Evolutionary conservation across 2,888 invertebrate genomes (phyloP).

Genomic region (Cephus nigrinus): DNA sequence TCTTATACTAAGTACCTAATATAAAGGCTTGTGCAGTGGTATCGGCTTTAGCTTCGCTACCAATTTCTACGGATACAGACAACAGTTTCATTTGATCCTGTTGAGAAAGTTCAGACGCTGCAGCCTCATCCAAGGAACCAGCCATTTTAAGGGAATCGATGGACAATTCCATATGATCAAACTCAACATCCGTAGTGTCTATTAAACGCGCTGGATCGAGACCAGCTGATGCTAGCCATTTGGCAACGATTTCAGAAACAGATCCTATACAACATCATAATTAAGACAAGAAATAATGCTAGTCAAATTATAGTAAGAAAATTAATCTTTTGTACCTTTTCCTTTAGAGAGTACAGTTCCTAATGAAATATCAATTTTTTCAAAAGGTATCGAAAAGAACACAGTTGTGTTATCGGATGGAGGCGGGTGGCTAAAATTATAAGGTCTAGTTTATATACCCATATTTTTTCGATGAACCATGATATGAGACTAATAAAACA

Average conservation of each 20-base stretch:
- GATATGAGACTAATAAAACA: background rate
- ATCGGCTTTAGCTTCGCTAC: conserved; percentile 43
- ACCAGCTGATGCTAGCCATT: conserved; percentile 84
- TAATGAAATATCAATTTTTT: conserved; percentile 58
- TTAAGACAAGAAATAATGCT: conserved; percentile 13
- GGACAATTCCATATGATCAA: conserved; percentile 40
- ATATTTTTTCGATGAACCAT: background rate
- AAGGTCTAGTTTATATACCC: background rate
- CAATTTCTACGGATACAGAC: conserved; percentile 45
- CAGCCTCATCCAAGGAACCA: conserved; percentile 44
- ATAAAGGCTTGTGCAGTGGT: conserved; percentile 43
- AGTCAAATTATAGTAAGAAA: background rate
- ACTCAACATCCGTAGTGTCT: conserved; percentile 60
- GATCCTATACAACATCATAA: conserved; percentile 71
- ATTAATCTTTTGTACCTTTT: conserved; percentile 53
- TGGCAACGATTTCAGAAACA: conserved; percentile 89
- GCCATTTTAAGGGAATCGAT: conserved; percentile 32
- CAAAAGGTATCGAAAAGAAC: conserved; percentile 54
- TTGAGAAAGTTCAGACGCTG: conserved; percentile 36
- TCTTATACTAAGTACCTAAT: conserved; percentile 40
- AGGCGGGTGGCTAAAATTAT: conserved; percentile 48
- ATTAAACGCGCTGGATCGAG: conserved; percentile 72
- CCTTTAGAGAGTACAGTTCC: conserved; percentile 62
- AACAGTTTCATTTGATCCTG: conserved; percentile 33
- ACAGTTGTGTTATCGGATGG: conserved; percentile 46